Base-by-base conservation (phyloP, 2,888 invertebrate species). In the Rhynchonema sp. region DNA sequence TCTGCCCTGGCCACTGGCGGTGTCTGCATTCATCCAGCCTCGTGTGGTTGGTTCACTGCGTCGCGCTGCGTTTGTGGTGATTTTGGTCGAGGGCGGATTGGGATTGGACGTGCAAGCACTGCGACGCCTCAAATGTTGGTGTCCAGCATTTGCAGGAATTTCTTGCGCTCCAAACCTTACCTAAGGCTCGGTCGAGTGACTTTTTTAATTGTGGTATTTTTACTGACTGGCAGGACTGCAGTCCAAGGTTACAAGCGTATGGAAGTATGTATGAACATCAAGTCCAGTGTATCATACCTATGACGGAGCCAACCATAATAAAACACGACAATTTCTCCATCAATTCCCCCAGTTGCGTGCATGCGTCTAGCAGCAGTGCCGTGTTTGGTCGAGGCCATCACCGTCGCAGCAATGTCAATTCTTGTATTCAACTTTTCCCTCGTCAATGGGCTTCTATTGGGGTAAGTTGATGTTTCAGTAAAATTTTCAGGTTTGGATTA, bases 311-410 rank as follows among this genome's bases (percentile, higher is more conserved):
- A n/a, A n/a, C n/a, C n/a, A n/a, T n/a, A n/a, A n/a, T n/a, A n/a
- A n/a, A n/a, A n/a, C n/a, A n/a, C n/a, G n/a, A n/a, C n/a, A n/a
- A n/a, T n/a, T n/a, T n/a, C n/a, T n/a, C n/a, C n/a, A n/a, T 22
- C 20, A 6, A 13, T 6, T 13, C 17, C n/a, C 23, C 3, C 27
- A 28, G 56, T 26, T 2, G 29, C 30, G 22, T 55, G 46, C 29
- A 22, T 65, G 26, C 64, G 65, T 17, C 76, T 77, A 29, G 77
- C 77, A 3, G 75, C 66, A 13, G 74, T 75, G 66, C 78, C 77
- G 63, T 78, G 77, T 2, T 76, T 66, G 60, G 75, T 76, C 38
- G 77, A 72, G 22, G 77, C 76, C 1, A 74, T 77, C 53, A 76
- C 75, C 3, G 77, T 72, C 26, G 77, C 67, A 1, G 73, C 76